A percentile compares a stretch with the other conserved stretches of the same genome.
phyloP scores from a whole-genome alignment of 2,113 vertebrate genomes.

The Vombatus ursinus region DNA sequence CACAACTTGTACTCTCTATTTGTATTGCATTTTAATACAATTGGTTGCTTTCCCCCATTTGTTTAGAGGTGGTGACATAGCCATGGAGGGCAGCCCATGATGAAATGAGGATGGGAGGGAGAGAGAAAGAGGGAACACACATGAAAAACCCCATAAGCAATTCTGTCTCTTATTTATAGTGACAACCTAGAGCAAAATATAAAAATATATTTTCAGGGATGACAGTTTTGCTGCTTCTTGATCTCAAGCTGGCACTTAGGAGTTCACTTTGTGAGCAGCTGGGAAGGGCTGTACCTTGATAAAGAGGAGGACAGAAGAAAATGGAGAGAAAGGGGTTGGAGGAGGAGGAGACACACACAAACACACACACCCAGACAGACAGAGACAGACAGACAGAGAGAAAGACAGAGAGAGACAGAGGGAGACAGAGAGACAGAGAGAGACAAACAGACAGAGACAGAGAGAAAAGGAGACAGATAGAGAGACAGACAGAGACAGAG shows the following conservation, averaged over 20 bases:
- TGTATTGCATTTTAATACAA: conserved; percentile 75
- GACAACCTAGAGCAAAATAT: conserved; percentile 71
- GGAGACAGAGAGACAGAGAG: background rate
- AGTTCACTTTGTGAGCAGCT: conserved; percentile 46
- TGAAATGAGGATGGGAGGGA: conserved; percentile 64
- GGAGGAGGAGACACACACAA: conserved; percentile 33
- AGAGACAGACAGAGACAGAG: background rate
- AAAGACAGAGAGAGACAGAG: too few species aligned
- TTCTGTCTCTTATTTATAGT: conserved; percentile 79
- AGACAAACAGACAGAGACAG: background rate
- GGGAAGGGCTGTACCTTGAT: conserved; percentile 16
- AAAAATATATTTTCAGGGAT: conserved; percentile 79
- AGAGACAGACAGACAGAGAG: background rate
- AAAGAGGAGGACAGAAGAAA: conserved; percentile 6
- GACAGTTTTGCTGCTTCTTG: conserved; percentile 76
- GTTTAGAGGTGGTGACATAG: conserved; percentile 62
- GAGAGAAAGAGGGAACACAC: conserved; percentile 49
- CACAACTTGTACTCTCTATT: conserved; percentile 60
- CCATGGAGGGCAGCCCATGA: conserved; percentile 63
- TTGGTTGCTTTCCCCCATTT: conserved; percentile 73
- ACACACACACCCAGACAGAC: too few species aligned
- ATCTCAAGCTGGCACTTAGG: conserved; percentile 69
- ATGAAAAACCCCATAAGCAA: conserved; percentile 63
- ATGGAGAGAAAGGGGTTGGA: background rate
- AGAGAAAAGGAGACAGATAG: background rate